phyloP scores from a whole-genome alignment of 2,113 vertebrate species.

The Nyctereutes procyonoides region DNA sequence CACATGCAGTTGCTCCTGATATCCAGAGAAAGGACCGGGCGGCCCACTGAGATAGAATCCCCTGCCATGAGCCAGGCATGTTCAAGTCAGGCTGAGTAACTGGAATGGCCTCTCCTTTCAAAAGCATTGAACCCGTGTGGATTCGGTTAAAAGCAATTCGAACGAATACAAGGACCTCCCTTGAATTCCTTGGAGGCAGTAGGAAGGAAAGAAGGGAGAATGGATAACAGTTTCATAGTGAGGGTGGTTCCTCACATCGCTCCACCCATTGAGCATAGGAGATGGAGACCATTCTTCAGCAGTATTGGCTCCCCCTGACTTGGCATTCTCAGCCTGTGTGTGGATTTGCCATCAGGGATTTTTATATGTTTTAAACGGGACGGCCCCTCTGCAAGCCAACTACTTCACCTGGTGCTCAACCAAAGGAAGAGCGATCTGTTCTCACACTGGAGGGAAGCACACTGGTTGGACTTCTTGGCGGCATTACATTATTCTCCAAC shows the following conservation, averaged over 20 bases:
- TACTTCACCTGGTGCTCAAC: background rate
- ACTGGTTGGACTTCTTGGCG: background rate
- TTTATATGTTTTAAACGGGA: background rate
- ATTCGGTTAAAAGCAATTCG: background rate
- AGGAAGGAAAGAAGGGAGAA: background rate
- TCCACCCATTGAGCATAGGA: background rate
- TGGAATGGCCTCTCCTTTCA: background rate
- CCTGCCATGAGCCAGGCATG: background rate
- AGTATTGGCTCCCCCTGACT: background rate
- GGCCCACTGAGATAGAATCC: background rate
- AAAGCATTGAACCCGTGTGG: background rate
- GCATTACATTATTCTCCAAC: background rate
- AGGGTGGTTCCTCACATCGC: background rate
- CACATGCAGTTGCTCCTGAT: background rate
- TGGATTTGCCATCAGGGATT: background rate
- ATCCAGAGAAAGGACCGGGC: background rate
- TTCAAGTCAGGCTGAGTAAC: background rate
- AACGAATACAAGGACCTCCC: background rate
- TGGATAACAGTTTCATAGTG: background rate
- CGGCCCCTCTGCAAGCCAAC: background rate
- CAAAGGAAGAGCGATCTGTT: background rate
- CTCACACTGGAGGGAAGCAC: background rate
- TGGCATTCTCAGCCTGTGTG: background rate
- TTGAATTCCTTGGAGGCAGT: background rate
- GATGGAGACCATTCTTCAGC: background rate